Conservation (phyloP, 2,113 vertebrate genomes). For the Eleginops maclovinus region DNA sequence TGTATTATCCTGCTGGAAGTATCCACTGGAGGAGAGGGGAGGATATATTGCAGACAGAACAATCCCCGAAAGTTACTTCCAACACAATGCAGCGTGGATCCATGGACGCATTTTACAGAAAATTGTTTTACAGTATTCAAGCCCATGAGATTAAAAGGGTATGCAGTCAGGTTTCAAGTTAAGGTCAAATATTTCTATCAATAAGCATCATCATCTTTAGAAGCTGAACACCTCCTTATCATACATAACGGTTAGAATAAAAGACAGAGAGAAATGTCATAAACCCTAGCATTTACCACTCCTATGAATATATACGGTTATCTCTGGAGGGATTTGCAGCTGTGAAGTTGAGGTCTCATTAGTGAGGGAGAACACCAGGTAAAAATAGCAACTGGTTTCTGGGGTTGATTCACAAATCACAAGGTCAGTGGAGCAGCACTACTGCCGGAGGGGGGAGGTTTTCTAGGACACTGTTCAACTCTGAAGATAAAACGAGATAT, state of each 20-base stretch:
- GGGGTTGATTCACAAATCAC: conserved; percentile 48
- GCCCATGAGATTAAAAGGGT: too few species aligned
- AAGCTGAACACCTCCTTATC: not conserved
- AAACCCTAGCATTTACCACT: not conserved
- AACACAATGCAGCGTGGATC: too few species aligned
- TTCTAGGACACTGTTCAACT: conserved; percentile 55
- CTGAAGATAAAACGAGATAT: conserved; percentile 21
- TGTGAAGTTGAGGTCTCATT: conserved; percentile 33
- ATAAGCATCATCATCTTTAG: too few species aligned
- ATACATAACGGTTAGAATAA: too few species aligned
- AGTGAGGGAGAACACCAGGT: conserved; percentile 23
- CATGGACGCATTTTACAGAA: too few species aligned
- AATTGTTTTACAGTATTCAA: too few species aligned
- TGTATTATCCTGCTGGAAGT: not conserved
- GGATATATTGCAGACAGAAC: too few species aligned
- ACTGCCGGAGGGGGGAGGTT: conserved; percentile 25
- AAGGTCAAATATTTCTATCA: too few species aligned
- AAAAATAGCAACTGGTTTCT: conserved; percentile 57
- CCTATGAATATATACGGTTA: not conserved
- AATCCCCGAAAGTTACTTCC: too few species aligned
- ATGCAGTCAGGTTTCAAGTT: too few species aligned
- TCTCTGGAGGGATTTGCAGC: conserved; percentile 14
- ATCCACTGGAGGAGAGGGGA: not conserved
- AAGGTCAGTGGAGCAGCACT: conserved; percentile 58
- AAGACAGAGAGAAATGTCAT: too few species aligned